Conservation (phyloP, 92 coral and sea anemone genomes). For the Desmophyllum pertusum region DNA sequence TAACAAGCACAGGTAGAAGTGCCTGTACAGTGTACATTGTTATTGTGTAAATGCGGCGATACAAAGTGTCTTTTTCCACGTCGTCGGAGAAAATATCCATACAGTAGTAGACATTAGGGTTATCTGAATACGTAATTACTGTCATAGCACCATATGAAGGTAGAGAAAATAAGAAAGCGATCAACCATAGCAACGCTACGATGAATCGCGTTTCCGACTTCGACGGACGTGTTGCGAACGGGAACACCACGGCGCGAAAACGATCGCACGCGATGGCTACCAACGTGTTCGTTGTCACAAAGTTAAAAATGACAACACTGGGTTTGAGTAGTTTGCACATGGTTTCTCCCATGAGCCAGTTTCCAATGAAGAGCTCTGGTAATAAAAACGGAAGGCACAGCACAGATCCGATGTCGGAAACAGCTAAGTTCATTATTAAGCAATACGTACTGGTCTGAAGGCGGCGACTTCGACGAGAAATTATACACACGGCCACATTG, state of each 20-base stretch:
- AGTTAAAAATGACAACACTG: conserved; percentile 67
- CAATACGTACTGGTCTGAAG: conserved; percentile 73
- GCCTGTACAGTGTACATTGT: conserved; percentile 64
- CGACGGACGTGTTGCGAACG: conserved; percentile 75
- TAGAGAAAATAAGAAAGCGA: conserved; percentile 71
- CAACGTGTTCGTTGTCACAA: conserved; percentile 80
- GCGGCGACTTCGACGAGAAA: conserved; percentile 65
- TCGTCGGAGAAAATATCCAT: conserved; percentile 61
- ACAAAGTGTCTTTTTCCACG: conserved; percentile 29
- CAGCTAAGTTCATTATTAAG: conserved; percentile 77
- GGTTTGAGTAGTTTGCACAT: conserved; percentile 79
- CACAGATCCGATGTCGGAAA: conserved; percentile 69
- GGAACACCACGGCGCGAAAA: conserved; percentile 80
- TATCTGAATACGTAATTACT: background rate
- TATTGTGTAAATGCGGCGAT: conserved; percentile 57
- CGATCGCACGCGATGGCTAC: conserved; percentile 92
- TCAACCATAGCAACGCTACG: conserved; percentile 67
- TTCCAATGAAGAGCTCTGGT: conserved; percentile 40
- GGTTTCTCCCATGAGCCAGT: conserved; percentile 76
- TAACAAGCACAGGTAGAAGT: conserved; percentile 68
- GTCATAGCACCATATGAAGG: conserved; percentile 75
- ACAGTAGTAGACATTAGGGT: conserved; percentile 34
- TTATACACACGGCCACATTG: conserved; percentile 61
- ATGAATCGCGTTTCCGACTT: conserved; percentile 77
- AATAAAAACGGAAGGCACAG: conserved; percentile 67